Conservation (phyloP, 64 coral and sea anemone species). For the Hydrozoanthus tunicans region DNA sequence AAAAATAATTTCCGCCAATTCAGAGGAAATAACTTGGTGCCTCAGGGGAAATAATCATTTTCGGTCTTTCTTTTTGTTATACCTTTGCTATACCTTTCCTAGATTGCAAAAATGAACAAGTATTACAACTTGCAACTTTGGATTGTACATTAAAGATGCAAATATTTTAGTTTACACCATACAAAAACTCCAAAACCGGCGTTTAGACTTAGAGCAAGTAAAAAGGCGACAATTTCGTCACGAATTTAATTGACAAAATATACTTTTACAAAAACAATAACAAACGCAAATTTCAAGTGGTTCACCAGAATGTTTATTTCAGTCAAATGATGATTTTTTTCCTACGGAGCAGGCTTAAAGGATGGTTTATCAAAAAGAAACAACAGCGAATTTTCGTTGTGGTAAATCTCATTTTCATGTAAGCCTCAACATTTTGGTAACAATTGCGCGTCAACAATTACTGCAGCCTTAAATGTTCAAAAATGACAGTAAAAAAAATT, state of each 20-base stretch:
- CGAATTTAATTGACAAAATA: constrained; percentile 34
- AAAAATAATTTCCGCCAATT: neutral
- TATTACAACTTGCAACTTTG: constrained; percentile 9
- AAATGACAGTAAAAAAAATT: too few species aligned
- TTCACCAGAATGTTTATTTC: neutral
- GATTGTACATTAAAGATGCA: neutral
- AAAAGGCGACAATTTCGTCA: constrained; percentile 35
- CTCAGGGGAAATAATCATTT: neutral
- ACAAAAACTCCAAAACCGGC: neutral
- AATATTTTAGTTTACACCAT: neutral
- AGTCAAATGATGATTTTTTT: constrained; percentile 22
- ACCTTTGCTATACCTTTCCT: neutral
- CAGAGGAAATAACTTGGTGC: neutral
- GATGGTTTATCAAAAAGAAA: neutral
- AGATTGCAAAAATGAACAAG: neutral
- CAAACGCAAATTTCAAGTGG: constrained; percentile 6
- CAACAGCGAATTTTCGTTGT: neutral
- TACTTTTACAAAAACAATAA: neutral
- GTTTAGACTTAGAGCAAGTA: neutral
- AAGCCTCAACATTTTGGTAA: neutral
- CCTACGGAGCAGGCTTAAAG: neutral
- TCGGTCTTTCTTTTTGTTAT: neutral
- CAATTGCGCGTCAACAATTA: neutral
- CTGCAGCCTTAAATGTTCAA: neutral
- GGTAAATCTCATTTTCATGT: neutral